Evolutionary conservation across 2,888 invertebrate species (phyloP), one percentile per base, ranked within the genome.

Genomic region (Amblyteles armatorius): DNA sequence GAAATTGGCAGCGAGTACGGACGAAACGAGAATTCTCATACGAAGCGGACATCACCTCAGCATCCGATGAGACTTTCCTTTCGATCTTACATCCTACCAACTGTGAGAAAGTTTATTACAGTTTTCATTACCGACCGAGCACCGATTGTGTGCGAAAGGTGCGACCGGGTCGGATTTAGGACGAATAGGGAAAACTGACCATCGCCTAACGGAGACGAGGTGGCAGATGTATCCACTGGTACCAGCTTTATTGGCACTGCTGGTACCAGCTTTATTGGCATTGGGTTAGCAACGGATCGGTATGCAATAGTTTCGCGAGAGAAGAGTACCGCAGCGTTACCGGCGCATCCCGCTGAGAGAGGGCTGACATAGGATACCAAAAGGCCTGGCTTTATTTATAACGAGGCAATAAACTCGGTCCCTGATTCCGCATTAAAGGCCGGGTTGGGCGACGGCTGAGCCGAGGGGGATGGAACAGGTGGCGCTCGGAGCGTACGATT

Each of bases 231-330:
- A 57, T 67, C 44, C 44, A 57, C 77, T 57, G 77, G 77, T 78
- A 68, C 68, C 44, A 6, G 67, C 40, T 79, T 76, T 74, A 83
- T 83, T 76, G 69, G 74, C 76, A 79, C n/a, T n/a, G 68, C 77
- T 57, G 77, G 77, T 78, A 68, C 68, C 44, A 6, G 67, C 40
- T 79, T 76, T 74, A 83, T 83, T 76, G 69, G 74, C 76, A 79
- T 76, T 69, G 65, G 33, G 52, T 26, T 57, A 40, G 36, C 36
- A 52, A 76, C 26, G 77, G 16, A 74, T 74, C 44, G 73, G 19
- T 19, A 19, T 50, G 50, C 13, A 36, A 76, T 63, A 50, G 48
- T 22, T 44, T 26, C 29, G 73, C 26, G 73, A 60, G 63, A 19
- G 26, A 29, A 44, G 60, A 19, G 44, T 16, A 55, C 19, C 40